These are phyloP conservation scores for Mamestra brassicae DNA, from an alignment of 2,888 invertebrate genomes.

Conservation along the genomic window DNA sequence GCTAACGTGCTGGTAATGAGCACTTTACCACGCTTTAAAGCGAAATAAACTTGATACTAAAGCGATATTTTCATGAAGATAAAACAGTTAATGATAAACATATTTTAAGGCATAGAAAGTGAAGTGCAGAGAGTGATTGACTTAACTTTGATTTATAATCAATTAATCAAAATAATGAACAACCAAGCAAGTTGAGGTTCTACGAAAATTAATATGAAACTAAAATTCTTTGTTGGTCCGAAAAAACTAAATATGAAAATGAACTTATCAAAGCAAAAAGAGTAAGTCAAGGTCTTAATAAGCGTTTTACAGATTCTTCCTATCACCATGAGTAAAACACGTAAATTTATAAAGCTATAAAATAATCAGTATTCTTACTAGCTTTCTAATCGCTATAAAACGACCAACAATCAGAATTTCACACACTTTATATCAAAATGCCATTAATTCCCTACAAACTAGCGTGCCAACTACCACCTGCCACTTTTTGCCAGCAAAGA, in stretches of 20 bases:
- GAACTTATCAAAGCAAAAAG: too few relatives aligned
- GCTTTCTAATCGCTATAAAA: slow-evolving; percentile 48
- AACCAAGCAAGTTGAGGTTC: too few relatives aligned
- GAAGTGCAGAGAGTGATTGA: neutral
- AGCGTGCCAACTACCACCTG: slow-evolving; percentile 78
- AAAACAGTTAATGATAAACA: too few relatives aligned
- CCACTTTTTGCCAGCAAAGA: slow-evolving; percentile 78
- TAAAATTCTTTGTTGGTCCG: too few relatives aligned
- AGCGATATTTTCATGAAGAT: neutral
- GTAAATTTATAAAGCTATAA: neutral
- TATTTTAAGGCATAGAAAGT: neutral
- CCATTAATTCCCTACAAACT: slow-evolving; percentile 73
- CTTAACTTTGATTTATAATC: neutral
- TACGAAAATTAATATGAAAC: too few relatives aligned
- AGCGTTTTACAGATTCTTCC: too few relatives aligned
- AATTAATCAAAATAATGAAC: too few relatives aligned
- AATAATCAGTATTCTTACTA: neutral
- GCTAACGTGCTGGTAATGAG: slow-evolving; percentile 20
- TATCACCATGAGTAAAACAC: too few relatives aligned
- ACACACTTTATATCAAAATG: slow-evolving; percentile 63
- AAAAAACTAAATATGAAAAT: too few relatives aligned
- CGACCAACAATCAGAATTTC: slow-evolving; percentile 64
- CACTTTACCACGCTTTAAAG: neutral
- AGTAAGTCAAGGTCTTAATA: too few relatives aligned
- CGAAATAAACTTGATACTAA: neutral